Evolutionary conservation across 2,113 vertebrate genomes (phyloP).

Genomic region (Spheniscus mendiculus): DNA sequence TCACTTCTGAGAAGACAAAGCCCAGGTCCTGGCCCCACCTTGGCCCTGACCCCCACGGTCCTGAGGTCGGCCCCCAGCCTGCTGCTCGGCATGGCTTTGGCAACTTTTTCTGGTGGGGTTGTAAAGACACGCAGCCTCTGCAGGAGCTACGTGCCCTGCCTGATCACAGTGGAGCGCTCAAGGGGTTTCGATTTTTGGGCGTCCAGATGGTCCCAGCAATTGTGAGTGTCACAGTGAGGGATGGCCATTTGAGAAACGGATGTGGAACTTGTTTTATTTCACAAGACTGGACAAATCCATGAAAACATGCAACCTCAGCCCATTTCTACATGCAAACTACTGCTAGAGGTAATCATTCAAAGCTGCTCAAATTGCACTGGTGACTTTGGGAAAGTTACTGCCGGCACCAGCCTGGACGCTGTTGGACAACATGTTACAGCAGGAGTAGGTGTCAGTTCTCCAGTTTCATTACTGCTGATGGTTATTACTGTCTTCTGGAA

Average conservation of each 20-base stretch:
- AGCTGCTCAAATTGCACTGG: neutral
- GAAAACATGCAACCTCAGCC: neutral
- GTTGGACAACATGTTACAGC: neutral
- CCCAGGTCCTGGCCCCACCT: neutral
- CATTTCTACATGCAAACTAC: neutral
- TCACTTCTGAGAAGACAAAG: neutral
- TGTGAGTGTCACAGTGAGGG: accelerated
- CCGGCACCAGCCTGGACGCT: neutral
- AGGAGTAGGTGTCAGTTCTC: neutral
- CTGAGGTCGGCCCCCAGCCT: neutral
- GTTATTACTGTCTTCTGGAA: neutral
- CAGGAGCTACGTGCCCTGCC: neutral
- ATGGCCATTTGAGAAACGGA: neutral
- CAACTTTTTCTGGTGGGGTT: neutral
- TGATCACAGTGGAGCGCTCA: neutral
- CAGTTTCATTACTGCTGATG: neutral
- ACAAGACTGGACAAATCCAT: neutral
- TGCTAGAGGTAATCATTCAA: neutral
- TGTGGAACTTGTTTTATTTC: neutral
- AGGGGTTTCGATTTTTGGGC: neutral
- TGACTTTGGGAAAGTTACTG: neutral
- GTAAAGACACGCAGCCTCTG: neutral
- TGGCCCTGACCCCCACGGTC: neutral
- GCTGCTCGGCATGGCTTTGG: neutral
- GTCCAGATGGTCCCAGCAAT: neutral